phyloP scores from a whole-genome alignment of 1,140 invertebrate genomes.

The Aphidius gifuensis region DNA sequence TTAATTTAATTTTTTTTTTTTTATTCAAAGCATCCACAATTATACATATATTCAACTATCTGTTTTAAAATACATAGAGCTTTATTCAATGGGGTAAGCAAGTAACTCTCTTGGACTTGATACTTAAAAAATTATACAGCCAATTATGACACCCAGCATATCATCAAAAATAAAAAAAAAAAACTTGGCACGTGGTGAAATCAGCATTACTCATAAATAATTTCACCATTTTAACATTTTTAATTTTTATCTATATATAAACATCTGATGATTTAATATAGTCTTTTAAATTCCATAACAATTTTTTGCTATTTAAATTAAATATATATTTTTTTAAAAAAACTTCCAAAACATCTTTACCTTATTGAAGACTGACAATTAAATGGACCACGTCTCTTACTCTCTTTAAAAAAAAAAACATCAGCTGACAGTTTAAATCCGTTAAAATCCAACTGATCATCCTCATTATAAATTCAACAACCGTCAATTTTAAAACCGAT shows the following conservation, averaged over 20 bases:
- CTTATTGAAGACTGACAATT: too few species aligned
- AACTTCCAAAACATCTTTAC: too few species aligned
- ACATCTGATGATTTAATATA: too few species aligned
- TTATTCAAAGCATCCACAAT: neutral
- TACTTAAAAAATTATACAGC: conserved; percentile 28
- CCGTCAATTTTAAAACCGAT: too few species aligned
- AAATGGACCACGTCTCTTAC: too few species aligned
- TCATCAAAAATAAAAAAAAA: neutral
- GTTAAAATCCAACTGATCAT: neutral
- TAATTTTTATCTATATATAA: too few species aligned
- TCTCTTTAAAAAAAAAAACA: neutral
- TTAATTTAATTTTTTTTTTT: conserved; percentile 35
- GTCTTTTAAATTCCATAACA: too few species aligned
- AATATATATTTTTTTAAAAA: too few species aligned
- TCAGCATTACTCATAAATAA: conserved; percentile 5
- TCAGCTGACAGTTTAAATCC: conserved; percentile 1
- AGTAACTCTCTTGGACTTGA: neutral
- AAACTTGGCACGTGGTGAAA: conserved; percentile 10
- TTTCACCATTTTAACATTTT: too few species aligned
- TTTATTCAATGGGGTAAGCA: neutral
- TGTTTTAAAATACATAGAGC: conserved; percentile 22
- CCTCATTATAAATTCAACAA: neutral
- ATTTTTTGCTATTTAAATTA: too few species aligned
- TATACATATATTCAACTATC: conserved; percentile 24
- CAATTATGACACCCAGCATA: conserved; percentile 37